Percentiles rank a stretch among this genome's conserved stretches.
phyloP scores from a whole-genome alignment of 2,797 vertebrate species.

The Babyrousa celebensis region DNA sequence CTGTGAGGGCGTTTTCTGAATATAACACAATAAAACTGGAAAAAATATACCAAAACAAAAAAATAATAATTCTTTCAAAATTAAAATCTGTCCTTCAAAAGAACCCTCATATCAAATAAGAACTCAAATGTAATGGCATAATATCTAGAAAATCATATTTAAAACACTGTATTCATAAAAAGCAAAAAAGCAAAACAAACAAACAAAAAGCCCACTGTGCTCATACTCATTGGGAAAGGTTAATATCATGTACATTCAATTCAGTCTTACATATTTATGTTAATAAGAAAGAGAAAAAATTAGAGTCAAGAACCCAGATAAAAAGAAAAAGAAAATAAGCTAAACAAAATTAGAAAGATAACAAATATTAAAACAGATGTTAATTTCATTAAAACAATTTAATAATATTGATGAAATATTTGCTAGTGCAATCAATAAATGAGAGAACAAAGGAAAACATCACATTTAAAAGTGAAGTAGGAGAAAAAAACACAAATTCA shows the following conservation, averaged over 20 bases:
- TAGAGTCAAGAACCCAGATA: background rate
- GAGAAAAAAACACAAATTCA: background rate
- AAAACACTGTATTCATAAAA: background rate
- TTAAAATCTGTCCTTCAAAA: background rate
- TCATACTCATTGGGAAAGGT: background rate
- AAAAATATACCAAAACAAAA: background rate
- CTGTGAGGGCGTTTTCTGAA: too few species aligned
- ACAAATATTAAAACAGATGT: background rate
- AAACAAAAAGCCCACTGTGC: too few species aligned
- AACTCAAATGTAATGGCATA: background rate
- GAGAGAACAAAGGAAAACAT: background rate
- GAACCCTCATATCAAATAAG: background rate
- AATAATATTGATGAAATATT: background rate
- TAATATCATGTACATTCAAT: background rate
- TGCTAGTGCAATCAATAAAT: background rate
- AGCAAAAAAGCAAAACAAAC: too few species aligned
- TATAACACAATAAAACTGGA: background rate
- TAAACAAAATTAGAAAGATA: background rate
- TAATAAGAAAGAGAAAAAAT: background rate
- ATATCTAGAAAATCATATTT: background rate
- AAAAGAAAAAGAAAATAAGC: background rate
- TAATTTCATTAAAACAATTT: background rate
- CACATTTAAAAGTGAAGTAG: background rate
- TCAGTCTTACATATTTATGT: background rate
- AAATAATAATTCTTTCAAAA: background rate